These are phyloP conservation scores for Oryzias celebensis DNA, from an alignment of 2,113 vertebrate species.

Conservation along the genomic window DNA sequence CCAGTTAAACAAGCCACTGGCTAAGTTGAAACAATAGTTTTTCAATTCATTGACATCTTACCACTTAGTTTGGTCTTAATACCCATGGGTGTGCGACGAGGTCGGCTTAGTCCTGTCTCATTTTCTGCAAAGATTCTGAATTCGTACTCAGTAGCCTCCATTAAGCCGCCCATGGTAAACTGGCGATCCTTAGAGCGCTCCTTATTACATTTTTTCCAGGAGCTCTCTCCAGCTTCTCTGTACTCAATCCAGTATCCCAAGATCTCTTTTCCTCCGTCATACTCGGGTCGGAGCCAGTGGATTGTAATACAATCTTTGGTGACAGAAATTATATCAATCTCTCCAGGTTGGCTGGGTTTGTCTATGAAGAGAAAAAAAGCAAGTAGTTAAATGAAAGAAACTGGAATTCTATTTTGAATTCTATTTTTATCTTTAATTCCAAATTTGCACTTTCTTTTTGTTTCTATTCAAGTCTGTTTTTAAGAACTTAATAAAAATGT, in stretches of 20 bases:
- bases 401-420: not conserved
- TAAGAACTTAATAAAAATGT: no score
- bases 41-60: conserved; percentile 65
- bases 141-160: conserved; percentile 97
- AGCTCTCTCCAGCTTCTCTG: conserved; percentile 90
- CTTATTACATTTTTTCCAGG: conserved; percentile 97
- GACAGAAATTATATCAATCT: conserved; percentile 93
- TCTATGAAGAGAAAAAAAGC: conserved; percentile 74
- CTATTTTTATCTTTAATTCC: no score
- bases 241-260: conserved; percentile 98
- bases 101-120: conserved; percentile 91
- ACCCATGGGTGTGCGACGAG: conserved; percentile 92
- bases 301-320: conserved; percentile 94
- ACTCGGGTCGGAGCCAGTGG: conserved; percentile 94
- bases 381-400: not conserved
- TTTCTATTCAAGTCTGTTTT: no score
- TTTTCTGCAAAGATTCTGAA: conserved; percentile 96
- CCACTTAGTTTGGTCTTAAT: conserved; percentile 97
- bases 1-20: no score
- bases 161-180: conserved; percentile 92
- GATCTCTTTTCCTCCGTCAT: conserved; percentile 96
- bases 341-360: conserved; percentile 97
- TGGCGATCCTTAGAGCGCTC: conserved; percentile 94
- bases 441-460: no score
- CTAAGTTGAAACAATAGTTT: no score